phyloP scores from a whole-genome alignment of 2,888 invertebrate genomes.

The Abrostola tripartita region DNA sequence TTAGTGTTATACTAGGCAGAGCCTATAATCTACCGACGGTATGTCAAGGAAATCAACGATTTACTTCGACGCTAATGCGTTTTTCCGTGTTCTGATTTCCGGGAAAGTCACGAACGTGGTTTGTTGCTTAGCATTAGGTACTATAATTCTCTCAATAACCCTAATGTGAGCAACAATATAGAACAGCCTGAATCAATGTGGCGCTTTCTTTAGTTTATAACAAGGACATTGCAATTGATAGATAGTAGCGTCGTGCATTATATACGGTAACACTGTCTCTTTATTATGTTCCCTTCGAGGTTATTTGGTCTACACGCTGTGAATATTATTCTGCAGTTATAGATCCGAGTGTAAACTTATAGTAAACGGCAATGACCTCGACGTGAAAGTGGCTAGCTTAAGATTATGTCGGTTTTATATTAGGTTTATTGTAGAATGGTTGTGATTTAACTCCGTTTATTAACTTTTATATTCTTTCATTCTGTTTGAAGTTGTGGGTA shows the following conservation, averaged over 20 bases:
- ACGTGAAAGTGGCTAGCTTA: constrained; percentile 36
- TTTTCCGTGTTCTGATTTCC: constrained; percentile 25
- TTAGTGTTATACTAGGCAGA: constrained; percentile 6
- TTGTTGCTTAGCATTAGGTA: constrained; percentile 91
- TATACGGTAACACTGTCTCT: no score
- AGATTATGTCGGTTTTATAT: constrained; percentile 3
- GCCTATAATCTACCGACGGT: constrained; percentile 5
- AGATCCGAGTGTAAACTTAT: neutral
- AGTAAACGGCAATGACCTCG: constrained; percentile 38
- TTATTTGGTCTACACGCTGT: no score
- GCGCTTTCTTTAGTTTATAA: no score
- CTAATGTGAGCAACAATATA: no score
- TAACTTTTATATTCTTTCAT: neutral
- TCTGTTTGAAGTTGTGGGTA: neutral
- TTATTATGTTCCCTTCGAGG: no score
- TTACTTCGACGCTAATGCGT: constrained; percentile 17
- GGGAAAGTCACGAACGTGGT: constrained; percentile 25
- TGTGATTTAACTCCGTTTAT: neutral
- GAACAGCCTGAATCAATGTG: no score
- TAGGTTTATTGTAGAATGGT: constrained; percentile 1
- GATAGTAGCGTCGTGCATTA: no score
- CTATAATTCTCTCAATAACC: no score
- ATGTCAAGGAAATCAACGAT: constrained; percentile 35
- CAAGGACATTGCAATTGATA: no score
- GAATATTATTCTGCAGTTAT: no score